A percentile compares a stretch with the other conserved stretches of the same genome.
phyloP scores from a whole-genome alignment of 2,888 invertebrate species.

The Tetheella fluctuosa region DNA sequence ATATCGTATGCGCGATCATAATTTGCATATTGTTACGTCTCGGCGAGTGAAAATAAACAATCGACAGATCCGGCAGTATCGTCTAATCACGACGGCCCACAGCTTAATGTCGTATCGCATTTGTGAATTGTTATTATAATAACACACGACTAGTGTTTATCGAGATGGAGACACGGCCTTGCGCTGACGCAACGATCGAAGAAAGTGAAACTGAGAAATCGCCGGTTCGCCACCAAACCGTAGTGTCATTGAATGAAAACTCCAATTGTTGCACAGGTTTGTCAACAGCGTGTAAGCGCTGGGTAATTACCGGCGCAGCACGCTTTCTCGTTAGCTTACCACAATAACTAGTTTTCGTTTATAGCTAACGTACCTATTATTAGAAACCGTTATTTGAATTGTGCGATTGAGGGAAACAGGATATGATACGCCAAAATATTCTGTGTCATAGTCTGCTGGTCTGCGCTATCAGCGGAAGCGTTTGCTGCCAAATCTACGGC shows the following conservation, averaged over 20 bases:
- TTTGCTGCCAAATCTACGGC: not conserved
- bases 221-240: slow-evolving; percentile 46
- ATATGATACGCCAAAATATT: not conserved
- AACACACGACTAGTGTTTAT: slow-evolving; percentile 43
- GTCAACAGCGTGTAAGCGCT: slow-evolving; percentile 51
- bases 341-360: slow-evolving; percentile 50
- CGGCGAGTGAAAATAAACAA: slow-evolving; percentile 60
- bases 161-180: slow-evolving; percentile 56
- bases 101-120: slow-evolving; percentile 55
- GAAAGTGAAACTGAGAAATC: slow-evolving; percentile 74
- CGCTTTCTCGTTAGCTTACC: slow-evolving; percentile 57
- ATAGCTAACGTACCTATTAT: slow-evolving; percentile 46
- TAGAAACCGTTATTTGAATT: slow-evolving; percentile 44
- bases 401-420: slow-evolving; percentile 15
- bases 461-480: not conserved
- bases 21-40: slow-evolving; percentile 62
- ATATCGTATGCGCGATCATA: slow-evolving; percentile 41
- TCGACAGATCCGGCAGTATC: slow-evolving; percentile 51
- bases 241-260: slow-evolving; percentile 58
- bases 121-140: slow-evolving; percentile 57
- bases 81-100: slow-evolving; percentile 44
- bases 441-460: not conserved
- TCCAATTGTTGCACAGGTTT: slow-evolving; percentile 55
- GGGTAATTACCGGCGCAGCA: slow-evolving; percentile 47
- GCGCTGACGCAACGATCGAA: slow-evolving; percentile 59